These are phyloP conservation scores for Saturnia japonica DNA, from an alignment of 2,888 invertebrate species.

Conservation along the genomic window DNA sequence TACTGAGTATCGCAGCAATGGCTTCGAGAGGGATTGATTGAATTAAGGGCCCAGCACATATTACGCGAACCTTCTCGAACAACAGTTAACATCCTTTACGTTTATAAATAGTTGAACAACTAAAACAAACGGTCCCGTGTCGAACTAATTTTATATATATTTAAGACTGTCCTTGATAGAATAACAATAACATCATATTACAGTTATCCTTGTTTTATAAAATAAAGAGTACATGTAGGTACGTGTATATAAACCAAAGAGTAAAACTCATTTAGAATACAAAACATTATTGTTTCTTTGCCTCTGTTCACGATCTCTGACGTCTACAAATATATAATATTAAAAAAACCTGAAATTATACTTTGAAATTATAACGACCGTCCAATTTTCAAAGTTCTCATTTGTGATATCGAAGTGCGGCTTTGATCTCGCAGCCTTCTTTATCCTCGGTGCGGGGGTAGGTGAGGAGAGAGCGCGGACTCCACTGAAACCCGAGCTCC, in stretches of 20 bases:
- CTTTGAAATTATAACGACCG: conserved; percentile 58
- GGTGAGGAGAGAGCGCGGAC: neutral
- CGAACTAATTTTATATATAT: neutral
- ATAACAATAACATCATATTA: no score
- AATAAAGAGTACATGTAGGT: neutral
- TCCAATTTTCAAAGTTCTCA: conserved; percentile 60
- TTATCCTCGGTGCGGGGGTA: neutral
- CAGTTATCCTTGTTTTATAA: neutral
- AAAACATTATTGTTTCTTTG: conserved; percentile 1
- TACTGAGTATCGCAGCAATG: no score
- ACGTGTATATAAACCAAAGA: neutral
- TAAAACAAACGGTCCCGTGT: neutral
- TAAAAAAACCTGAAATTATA: conserved; percentile 54
- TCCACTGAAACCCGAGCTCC: conserved; percentile 20
- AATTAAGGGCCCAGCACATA: no score
- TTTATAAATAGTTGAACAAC: no score
- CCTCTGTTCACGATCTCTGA: neutral
- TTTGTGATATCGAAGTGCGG: conserved; percentile 14
- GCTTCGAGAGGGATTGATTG: no score
- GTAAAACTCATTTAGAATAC: neutral
- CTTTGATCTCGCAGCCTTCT: conserved; percentile 11
- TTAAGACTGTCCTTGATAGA: neutral
- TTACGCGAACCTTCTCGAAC: no score
- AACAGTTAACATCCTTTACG: no score
- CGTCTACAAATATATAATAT: conserved; percentile 29